Conservation (phyloP, 37 sponge, comb jelly and placozoan genomes). For the Eunapius fragilis region DNA sequence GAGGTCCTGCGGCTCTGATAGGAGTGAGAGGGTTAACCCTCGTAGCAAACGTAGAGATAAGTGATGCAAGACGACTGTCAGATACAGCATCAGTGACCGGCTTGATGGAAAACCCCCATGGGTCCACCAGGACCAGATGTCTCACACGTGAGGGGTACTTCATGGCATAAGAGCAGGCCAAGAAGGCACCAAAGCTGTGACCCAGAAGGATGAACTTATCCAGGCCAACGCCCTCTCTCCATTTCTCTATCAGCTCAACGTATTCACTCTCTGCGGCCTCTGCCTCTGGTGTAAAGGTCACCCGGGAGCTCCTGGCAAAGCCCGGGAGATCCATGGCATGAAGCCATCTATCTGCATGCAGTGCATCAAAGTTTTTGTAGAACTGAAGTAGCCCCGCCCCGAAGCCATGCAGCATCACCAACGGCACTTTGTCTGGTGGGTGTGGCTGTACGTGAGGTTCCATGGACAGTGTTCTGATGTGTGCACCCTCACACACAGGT, state of each 20-base stretch:
- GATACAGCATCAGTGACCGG: conserved; percentile 8
- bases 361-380: conserved; percentile 76
- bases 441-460: conserved; percentile 14
- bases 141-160: conserved; percentile 71
- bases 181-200: conserved; percentile 94
- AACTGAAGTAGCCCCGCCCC: conserved; percentile 85
- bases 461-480: conserved; percentile 37
- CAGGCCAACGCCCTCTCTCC: conserved; percentile 76
- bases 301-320: conserved; percentile 88
- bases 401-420: conserved; percentile 94
- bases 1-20: conserved; percentile 77
- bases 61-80: background rate
- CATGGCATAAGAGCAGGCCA: conserved; percentile 81
- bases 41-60: conserved; percentile 5
- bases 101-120: conserved; percentile 81
- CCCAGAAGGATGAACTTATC: conserved; percentile 86
- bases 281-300: conserved; percentile 63
- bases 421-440: conserved; percentile 30
- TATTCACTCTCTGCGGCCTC: conserved; percentile 64
- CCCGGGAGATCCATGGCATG: conserved; percentile 91
- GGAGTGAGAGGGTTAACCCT: conserved; percentile 69
- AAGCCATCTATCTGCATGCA: conserved; percentile 52
- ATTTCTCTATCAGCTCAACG: conserved; percentile 76
- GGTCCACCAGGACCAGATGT: conserved; percentile 92
- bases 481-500: conserved; percentile 1